phyloP scores from a whole-genome alignment of 2,113 vertebrate species.

The Rhinichthys klamathensis region DNA sequence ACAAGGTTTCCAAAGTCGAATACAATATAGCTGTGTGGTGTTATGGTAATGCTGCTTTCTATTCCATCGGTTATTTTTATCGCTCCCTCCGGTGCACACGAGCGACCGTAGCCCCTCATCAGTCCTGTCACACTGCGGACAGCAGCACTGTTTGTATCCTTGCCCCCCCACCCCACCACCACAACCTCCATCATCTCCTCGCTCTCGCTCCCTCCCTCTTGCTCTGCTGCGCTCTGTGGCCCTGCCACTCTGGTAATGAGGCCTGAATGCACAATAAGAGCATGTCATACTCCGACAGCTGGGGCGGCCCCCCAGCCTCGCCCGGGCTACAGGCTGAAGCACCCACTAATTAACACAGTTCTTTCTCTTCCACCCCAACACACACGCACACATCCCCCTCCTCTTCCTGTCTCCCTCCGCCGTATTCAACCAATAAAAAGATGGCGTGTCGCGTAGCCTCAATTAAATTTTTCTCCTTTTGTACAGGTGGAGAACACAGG shows the following conservation, averaged over 20 bases:
- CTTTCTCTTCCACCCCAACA: slow-evolving; percentile 69
- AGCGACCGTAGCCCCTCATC: slow-evolving; percentile 75
- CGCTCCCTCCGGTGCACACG: slow-evolving; percentile 68
- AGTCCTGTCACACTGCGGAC: slow-evolving; percentile 78
- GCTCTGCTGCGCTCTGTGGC: slow-evolving; percentile 38
- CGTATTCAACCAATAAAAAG: slow-evolving; percentile 59
- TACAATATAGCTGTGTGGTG: not conserved
- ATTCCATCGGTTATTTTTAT: slow-evolving; percentile 71
- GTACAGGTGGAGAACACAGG: slow-evolving; percentile 50
- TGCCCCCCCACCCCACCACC: slow-evolving; percentile 55
- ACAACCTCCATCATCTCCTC: slow-evolving; percentile 31
- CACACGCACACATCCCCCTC: slow-evolving; percentile 45
- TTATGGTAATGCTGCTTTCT: slow-evolving; percentile 49
- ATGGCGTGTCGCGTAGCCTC: slow-evolving; percentile 50
- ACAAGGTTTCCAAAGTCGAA: slow-evolving; percentile 2
- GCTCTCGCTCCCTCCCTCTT: slow-evolving; percentile 44
- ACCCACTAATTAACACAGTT: slow-evolving; percentile 84
- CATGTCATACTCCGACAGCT: slow-evolving; percentile 81
- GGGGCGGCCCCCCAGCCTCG: slow-evolving; percentile 76
- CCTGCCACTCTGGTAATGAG: slow-evolving; percentile 75
- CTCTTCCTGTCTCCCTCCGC: slow-evolving; percentile 55
- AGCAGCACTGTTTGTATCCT: slow-evolving; percentile 77
- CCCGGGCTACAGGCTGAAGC: slow-evolving; percentile 78
- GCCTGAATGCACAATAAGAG: slow-evolving; percentile 81
- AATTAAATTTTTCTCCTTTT: slow-evolving; percentile 60